phyloP scores from a whole-genome alignment of 1,140 invertebrate genomes.

The Drosophila fuyamai region DNA sequence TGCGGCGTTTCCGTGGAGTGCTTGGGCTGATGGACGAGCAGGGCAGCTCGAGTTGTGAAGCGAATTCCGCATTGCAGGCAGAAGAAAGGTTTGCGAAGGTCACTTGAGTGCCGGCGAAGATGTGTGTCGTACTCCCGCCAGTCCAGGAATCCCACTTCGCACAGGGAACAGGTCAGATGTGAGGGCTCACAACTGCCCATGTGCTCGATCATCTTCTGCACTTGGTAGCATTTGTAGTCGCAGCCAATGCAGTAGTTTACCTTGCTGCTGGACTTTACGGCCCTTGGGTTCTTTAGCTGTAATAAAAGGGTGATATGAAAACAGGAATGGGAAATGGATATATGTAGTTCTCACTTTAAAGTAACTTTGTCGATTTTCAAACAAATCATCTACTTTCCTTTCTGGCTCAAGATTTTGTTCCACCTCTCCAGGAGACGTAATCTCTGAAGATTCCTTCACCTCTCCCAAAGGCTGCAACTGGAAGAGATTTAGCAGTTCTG shows the following conservation, averaged over 20 bases:
- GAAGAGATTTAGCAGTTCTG: slow-evolving; percentile 72
- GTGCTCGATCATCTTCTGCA: slow-evolving; percentile 84
- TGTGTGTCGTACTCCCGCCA: slow-evolving; percentile 85
- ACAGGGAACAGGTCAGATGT: slow-evolving; percentile 85
- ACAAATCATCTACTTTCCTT: slow-evolving; percentile 59
- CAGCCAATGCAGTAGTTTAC: slow-evolving; percentile 84
- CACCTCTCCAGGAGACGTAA: slow-evolving; percentile 7
- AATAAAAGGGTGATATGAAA: neutral
- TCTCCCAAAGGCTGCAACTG: slow-evolving; percentile 55
- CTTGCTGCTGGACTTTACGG: slow-evolving; percentile 74
- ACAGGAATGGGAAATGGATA: neutral
- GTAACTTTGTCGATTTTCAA: slow-evolving; percentile 73
- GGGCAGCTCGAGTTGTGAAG: slow-evolving; percentile 86
- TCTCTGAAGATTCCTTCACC: slow-evolving; percentile 12
- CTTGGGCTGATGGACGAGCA: slow-evolving; percentile 86
- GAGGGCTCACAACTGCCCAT: slow-evolving; percentile 85
- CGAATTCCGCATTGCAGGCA: slow-evolving; percentile 86
- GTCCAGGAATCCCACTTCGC: slow-evolving; percentile 85
- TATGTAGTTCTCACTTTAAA: slow-evolving; percentile 60
- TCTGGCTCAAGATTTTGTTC: slow-evolving; percentile 23
- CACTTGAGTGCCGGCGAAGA: slow-evolving; percentile 85
- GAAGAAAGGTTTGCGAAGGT: slow-evolving; percentile 85
- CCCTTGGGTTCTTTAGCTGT: slow-evolving; percentile 68
- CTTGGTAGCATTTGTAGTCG: slow-evolving; percentile 83
- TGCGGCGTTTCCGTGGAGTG: slow-evolving; percentile 87